A percentile compares a stretch with the other conserved stretches of the same genome.
Conservation (phyloP, 2,113 vertebrate species). For the Sialia sialis region DNA sequence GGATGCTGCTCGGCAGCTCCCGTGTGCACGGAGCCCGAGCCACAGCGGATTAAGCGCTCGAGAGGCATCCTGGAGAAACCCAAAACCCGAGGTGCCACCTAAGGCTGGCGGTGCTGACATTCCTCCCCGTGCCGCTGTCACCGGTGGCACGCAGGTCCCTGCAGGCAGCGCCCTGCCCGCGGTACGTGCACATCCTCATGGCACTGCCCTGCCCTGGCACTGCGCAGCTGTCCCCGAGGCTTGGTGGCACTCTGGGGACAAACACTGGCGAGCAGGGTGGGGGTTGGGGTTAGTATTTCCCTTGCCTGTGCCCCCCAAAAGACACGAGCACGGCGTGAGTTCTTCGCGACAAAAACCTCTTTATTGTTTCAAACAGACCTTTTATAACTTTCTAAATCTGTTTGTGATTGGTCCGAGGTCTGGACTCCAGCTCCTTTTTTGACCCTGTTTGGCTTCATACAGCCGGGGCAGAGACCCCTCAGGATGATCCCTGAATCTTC, state of each 20-base stretch:
- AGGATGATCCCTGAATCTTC: too few species aligned
- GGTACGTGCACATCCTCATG: constrained; percentile 46
- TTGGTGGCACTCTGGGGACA: neutral
- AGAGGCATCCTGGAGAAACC: constrained; percentile 38
- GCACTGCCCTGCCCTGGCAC: neutral
- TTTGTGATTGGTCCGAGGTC: too few species aligned
- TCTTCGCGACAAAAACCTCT: too few species aligned
- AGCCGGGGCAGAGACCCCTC: too few species aligned
- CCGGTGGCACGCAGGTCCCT: neutral
- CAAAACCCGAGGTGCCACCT: constrained; percentile 46
- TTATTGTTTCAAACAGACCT: too few species aligned
- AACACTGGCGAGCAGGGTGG: neutral
- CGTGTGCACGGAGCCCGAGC: constrained; percentile 1
- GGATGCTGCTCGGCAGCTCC: constrained; percentile 20
- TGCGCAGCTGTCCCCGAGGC: neutral
- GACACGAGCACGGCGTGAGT: too few species aligned
- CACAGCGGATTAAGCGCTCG: constrained; percentile 36
- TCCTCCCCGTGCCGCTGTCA: neutral
- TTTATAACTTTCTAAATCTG: too few species aligned
- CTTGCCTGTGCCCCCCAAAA: too few species aligned
- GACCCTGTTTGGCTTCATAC: too few species aligned
- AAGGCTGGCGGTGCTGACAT: neutral
- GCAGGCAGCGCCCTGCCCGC: neutral
- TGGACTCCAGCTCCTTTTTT: too few species aligned
- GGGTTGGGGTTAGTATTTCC: too few species aligned